phyloP scores from a whole-genome alignment of 2,797 vertebrate genomes.

The Syngnathus acus region DNA sequence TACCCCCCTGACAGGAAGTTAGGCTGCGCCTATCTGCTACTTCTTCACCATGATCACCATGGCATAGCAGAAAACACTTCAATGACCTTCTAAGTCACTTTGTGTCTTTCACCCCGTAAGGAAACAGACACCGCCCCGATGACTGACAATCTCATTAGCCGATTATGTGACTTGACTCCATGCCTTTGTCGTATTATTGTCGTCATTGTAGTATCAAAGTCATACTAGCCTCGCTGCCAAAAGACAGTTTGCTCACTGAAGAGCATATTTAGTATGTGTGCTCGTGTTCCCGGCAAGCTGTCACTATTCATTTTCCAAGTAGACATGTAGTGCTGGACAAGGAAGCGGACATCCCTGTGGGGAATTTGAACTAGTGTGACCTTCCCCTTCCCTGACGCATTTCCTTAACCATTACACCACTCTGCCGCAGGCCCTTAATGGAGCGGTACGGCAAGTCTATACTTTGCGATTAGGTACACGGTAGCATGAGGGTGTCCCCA shows the following conservation, averaged over 20 bases:
- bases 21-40: slow-evolving; percentile 24
- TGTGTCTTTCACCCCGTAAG: slow-evolving; percentile 29
- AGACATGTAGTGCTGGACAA: slow-evolving; percentile 23
- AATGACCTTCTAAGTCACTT: slow-evolving; percentile 5
- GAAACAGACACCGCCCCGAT: slow-evolving; percentile 27
- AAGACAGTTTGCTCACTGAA: slow-evolving; percentile 18
- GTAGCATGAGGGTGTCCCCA: slow-evolving; percentile 43
- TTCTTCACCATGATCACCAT: slow-evolving; percentile 19
- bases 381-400: slow-evolving; percentile 56
- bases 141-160: slow-evolving; percentile 42
- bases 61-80: slow-evolving; percentile 26
- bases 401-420: slow-evolving; percentile 61
- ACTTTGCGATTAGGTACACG: slow-evolving; percentile 55
- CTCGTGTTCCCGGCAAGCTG: slow-evolving; percentile 20
- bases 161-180: slow-evolving; percentile 37
- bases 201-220: slow-evolving; percentile 11
- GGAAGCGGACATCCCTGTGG: slow-evolving; percentile 24
- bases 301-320: slow-evolving; percentile 25
- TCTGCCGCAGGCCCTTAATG: slow-evolving; percentile 55
- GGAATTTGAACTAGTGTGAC: slow-evolving; percentile 58
- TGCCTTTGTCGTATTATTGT: background rate
- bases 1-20: slow-evolving; percentile 30
- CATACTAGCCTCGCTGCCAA: slow-evolving; percentile 15
- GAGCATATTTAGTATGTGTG: slow-evolving; percentile 7
- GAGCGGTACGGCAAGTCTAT: slow-evolving; percentile 54